These are phyloP conservation scores for Stictocephala bisonia DNA, from an alignment of 2,888 invertebrate genomes.

Conservation along the genomic window DNA sequence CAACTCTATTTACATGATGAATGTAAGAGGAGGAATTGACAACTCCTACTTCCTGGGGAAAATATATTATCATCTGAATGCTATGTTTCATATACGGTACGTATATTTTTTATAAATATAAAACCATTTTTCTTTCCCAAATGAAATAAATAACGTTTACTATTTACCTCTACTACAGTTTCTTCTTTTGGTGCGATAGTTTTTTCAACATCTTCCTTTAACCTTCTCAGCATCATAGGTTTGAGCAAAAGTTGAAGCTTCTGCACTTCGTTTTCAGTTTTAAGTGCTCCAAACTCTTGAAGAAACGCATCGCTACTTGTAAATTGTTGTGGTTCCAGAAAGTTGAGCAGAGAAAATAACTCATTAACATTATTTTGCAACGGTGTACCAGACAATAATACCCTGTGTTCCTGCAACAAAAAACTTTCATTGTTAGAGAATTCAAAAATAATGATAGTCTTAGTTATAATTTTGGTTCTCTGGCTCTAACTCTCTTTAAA, in stretches of 20 bases:
- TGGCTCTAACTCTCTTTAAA: too few relatives aligned
- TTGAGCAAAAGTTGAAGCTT: slow-evolving; percentile 93
- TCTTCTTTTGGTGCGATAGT: slow-evolving; percentile 98
- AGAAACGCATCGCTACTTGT: slow-evolving; percentile 91
- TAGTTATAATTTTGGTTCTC: too few relatives aligned
- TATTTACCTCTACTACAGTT: slow-evolving; percentile 95
- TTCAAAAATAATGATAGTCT: too few relatives aligned
- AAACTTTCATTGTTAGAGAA: too few relatives aligned
- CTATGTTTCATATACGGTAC: too few relatives aligned
- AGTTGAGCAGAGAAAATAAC: slow-evolving; percentile 96
- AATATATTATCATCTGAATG: too few relatives aligned
- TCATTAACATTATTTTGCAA: slow-evolving; percentile 99
- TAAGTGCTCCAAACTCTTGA: slow-evolving; percentile 95
- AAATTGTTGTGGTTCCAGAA: slow-evolving; percentile 97
- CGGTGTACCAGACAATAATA: slow-evolving; percentile 94
- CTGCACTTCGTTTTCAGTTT: slow-evolving; percentile 94
- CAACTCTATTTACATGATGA: too few relatives aligned
- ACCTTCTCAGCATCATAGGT: slow-evolving; percentile 98
- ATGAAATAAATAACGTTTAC: too few relatives aligned
- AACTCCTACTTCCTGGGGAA: too few relatives aligned
- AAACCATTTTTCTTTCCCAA: too few relatives aligned
- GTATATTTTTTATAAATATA: too few relatives aligned
- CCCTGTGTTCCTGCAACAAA: slow-evolving; percentile 81
- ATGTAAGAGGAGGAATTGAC: too few relatives aligned
- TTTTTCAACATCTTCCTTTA: slow-evolving; percentile 99